A percentile compares a stretch with the other conserved stretches of the same genome.
Conservation (phyloP, 2,797 vertebrate genomes). For the Arremon brunneinucha region DNA sequence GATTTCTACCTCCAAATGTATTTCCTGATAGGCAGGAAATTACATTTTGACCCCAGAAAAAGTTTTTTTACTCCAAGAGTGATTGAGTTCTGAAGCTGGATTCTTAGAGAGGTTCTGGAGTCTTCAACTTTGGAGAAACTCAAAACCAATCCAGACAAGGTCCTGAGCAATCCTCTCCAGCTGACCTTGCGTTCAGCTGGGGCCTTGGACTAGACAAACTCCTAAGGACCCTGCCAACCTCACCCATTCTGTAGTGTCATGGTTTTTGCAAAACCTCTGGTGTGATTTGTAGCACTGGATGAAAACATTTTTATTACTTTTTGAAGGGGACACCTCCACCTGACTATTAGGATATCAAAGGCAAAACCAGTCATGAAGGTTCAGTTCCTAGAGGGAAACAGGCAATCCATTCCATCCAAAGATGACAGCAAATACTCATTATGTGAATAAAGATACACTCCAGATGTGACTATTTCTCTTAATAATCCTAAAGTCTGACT, state of each 20-base stretch:
- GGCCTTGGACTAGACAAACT: background rate
- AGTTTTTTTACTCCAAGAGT: background rate
- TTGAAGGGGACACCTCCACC: background rate
- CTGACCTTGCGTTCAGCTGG: background rate
- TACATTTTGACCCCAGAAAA: background rate
- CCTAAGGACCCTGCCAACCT: background rate
- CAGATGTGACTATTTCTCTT: background rate
- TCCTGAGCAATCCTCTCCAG: background rate
- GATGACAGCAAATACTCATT: background rate
- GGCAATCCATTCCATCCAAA: background rate
- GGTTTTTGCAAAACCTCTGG: background rate
- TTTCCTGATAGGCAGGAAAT: background rate
- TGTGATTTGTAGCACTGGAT: background rate
- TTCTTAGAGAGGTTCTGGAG: background rate
- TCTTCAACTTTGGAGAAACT: background rate
- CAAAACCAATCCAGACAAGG: background rate
- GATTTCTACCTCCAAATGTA: background rate
- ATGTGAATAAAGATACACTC: background rate
- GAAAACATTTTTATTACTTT: background rate
- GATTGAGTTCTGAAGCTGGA: rapidly evolving
- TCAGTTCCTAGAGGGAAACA: background rate
- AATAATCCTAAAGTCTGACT: background rate
- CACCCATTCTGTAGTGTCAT: background rate
- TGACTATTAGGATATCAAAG: background rate
- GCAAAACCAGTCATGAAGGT: background rate